Evolutionary conservation across 1,140 invertebrate genomes (phyloP).

Genomic region (Drosophila repleta): DNA sequence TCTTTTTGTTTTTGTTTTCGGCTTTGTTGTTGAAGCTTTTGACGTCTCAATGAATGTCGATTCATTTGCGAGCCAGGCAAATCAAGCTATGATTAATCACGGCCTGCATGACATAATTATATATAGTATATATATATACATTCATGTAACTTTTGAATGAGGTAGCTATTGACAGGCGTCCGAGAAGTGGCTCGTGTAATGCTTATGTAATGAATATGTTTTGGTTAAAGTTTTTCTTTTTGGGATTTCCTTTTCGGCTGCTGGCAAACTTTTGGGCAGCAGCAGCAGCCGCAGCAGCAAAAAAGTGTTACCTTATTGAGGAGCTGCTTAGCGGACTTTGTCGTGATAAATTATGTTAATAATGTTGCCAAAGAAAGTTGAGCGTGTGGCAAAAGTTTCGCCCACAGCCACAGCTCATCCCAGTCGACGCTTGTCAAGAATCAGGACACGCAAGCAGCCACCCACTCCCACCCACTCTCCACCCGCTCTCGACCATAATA

Average conservation of each 20-base stretch:
- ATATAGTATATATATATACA: neutral
- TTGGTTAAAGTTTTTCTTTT: conserved; percentile 18
- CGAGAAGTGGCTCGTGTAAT: conserved; percentile 48
- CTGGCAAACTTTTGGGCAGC: conserved; percentile 34
- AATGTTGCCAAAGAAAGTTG: conserved; percentile 69
- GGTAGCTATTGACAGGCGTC: conserved; percentile 42
- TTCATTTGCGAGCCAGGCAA: conserved; percentile 58
- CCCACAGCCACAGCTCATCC: conserved; percentile 57
- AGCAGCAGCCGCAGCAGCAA: conserved; percentile 1
- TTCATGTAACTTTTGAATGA: conserved; percentile 44
- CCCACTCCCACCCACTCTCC: too few relatives aligned
- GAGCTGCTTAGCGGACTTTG: conserved; percentile 56
- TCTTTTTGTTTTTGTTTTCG: neutral
- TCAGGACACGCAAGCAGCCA: conserved; percentile 62
- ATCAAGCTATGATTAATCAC: conserved; percentile 73
- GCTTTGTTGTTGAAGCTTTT: neutral
- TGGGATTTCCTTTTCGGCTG: neutral
- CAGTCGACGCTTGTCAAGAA: conserved; percentile 58
- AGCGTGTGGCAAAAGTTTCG: conserved; percentile 57
- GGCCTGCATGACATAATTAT: conserved; percentile 68
- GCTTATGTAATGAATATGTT: conserved; percentile 77
- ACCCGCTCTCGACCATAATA: conserved; percentile 50
- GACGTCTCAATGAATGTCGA: conserved; percentile 68
- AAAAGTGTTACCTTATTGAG: conserved; percentile 79
- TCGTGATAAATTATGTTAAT: conserved; percentile 82